Percentiles rank a stretch among this genome's conserved stretches.
Conservation (phyloP, 2,888 invertebrate genomes). For the Tupiocoris notatus region DNA sequence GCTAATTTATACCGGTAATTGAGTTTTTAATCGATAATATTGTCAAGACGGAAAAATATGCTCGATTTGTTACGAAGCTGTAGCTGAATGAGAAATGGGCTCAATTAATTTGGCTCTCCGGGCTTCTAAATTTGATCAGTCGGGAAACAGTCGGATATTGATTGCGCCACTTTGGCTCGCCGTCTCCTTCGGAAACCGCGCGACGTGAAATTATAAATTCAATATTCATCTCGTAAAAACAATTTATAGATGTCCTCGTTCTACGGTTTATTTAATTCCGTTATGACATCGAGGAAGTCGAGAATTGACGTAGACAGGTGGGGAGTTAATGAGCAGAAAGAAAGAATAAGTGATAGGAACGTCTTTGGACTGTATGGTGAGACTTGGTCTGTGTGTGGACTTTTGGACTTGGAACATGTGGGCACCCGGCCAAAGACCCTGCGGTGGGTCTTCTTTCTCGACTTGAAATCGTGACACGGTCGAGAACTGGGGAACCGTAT, state of each 20-base stretch:
- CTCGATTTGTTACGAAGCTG: neutral
- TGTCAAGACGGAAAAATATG: neutral
- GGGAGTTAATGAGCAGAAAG: conserved; percentile 36
- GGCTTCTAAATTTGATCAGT: neutral
- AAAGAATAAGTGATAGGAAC: neutral
- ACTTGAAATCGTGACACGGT: conserved; percentile 13
- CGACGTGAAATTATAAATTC: neutral
- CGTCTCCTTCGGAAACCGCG: no score
- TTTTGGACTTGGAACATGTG: neutral
- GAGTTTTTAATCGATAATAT: neutral
- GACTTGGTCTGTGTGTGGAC: neutral
- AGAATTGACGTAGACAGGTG: conserved; percentile 37
- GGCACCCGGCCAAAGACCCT: neutral
- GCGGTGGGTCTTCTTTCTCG: conserved; percentile 26
- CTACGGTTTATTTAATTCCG: neutral
- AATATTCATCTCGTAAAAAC: neutral
- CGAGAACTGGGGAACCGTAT: conserved; percentile 21
- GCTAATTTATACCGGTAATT: neutral
- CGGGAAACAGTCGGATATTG: neutral
- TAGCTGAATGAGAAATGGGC: neutral
- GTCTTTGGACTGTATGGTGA: neutral
- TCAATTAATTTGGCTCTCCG: neutral
- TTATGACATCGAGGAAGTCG: neutral
- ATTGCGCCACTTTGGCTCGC: no score
- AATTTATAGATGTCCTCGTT: neutral